Base-by-base conservation (phyloP, 53 echinoderm and acorn worm genomes). In the Holothuria leucospilota region DNA sequence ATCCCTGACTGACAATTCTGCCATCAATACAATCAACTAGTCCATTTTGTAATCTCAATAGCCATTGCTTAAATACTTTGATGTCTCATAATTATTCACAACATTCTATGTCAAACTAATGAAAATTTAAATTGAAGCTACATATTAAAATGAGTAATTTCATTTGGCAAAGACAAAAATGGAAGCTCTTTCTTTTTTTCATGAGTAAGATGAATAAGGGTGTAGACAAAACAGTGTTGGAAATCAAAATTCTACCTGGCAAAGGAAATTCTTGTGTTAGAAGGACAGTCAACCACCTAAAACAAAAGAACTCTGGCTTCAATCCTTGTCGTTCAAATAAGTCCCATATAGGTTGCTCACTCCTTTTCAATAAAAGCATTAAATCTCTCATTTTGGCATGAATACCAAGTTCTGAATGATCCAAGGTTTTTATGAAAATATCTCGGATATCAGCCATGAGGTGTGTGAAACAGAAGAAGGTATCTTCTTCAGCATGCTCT, bases 381-480 rank as follows among this genome's bases (percentile, higher is more conserved):
- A 99, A 87, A 28, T 85, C 82, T 30, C 71, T 80, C 99, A 99
- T 99, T 86, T 95, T 95, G 39, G 99, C 95, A 64, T 95, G 92
- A 90, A 99, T 99, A 59, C 99, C 99, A 3, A 85, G 81, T 20
- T 92, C 90, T 21, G 99, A 92, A 82, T 99, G 81, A 81, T 99
- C 99, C 78, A 99, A 72, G 20, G 99, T 91, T 85, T 99, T 99
- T 95, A 99, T 99, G 85, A 99, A 99, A 77, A 87, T 95, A 85
- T 99, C 99, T 16, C 99, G 82, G 87, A 99, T 92, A 78, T 93
- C 87, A 28, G 94, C 95, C 99, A 99, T 99, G 74, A 99, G 90
- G 85, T 92, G 95, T 52, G 99, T 99, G 91, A 99, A 99, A 40
- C 99, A 99, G 94, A 99, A 99, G 84, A 99, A 99, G 8, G 99